Evolutionary conservation across 2,113 vertebrate genomes (phyloP), one percentile per base, ranked within the genome.

Genomic region (Tretioscincus oriximinensis): DNA sequence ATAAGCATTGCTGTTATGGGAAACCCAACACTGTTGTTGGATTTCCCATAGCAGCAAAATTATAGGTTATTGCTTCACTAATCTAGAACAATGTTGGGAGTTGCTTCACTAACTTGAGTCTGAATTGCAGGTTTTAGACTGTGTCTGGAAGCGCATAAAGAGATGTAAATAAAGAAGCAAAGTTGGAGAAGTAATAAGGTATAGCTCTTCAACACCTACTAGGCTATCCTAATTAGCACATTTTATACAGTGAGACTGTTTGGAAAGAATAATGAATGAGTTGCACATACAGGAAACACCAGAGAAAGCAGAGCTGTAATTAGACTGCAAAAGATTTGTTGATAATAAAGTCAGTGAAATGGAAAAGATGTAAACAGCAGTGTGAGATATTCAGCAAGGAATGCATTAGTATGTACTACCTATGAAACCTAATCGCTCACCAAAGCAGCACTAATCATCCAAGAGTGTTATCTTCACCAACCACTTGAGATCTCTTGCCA

Each of bases 341-440:
- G 79, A 84, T 68, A 90, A 88, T 84, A 75, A 91, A 75, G 85
- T 85, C 83, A 88, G 86, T 67, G 78, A 88, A 83, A 77, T 78
- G 87, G 85, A 90, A 90, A 84, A 60, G 72, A 87, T 21, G 67
- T 1, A 16, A n/a, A 49, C 63, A 81, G 75, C 85, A 77, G 76
- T 85, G 83, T 85, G 86, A 80, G 85, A 49, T 4, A 2, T 81
- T 81, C 73, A 82, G 82, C 11, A 18, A 85, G 72, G 84, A 87
- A 72, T 63, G 63, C 1, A 9, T 63, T 67, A 68, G 82, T 4
- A 80, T 21, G 18, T 10, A 1, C 61, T 49, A 47, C 84, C 35
- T 31, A 58, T 54, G 68, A 76, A 90, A 70, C 5, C 6, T 63
- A 67, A 41, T 41, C 35, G 81, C 28, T 82, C 75, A 76, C 70